phyloP scores from a whole-genome alignment of 2,113 vertebrate genomes.

The Neopipo cinnamomea region DNA sequence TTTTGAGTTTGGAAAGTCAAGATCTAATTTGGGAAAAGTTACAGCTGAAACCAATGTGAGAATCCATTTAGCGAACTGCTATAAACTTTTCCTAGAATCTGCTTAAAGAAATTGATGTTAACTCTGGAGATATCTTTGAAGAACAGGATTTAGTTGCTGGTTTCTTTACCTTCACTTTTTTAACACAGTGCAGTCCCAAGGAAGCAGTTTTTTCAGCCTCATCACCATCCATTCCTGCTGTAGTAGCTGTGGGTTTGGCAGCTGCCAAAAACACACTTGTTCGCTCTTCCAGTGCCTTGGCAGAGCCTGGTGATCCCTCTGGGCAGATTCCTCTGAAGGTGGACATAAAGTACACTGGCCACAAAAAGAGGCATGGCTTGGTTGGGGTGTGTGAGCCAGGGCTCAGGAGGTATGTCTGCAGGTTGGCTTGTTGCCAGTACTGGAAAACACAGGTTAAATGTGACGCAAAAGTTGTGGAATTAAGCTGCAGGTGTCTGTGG shows the following conservation, averaged over 20 bases:
- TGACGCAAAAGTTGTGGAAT: not conserved
- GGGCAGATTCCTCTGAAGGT: not conserved
- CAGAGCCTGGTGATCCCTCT: not conserved
- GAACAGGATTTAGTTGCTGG: not conserved
- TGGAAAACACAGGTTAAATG: not conserved
- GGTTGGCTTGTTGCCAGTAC: not conserved
- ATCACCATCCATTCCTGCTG: accelerated
- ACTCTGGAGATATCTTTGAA: not conserved
- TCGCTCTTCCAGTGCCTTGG: not conserved
- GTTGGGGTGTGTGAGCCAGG: accelerated
- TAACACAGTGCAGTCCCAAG: not conserved
- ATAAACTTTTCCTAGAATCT: not conserved
- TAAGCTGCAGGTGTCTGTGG: not conserved
- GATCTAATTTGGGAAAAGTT: not conserved
- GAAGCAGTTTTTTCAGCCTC: not conserved
- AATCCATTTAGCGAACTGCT: not conserved
- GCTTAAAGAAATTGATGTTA: not conserved
- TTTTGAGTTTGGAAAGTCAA: not conserved
- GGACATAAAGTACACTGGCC: accelerated
- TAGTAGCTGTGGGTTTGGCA: not conserved
- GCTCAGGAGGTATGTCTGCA: not conserved
- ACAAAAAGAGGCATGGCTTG: accelerated
- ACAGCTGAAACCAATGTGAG: not conserved
- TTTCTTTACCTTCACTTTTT: not conserved
- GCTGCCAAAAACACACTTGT: accelerated